A percentile compares a stretch with the other conserved stretches of the same genome.
These are phyloP conservation scores for Bombus balteatus DNA, from an alignment of 1,140 invertebrate genomes.

Conservation along the genomic window DNA sequence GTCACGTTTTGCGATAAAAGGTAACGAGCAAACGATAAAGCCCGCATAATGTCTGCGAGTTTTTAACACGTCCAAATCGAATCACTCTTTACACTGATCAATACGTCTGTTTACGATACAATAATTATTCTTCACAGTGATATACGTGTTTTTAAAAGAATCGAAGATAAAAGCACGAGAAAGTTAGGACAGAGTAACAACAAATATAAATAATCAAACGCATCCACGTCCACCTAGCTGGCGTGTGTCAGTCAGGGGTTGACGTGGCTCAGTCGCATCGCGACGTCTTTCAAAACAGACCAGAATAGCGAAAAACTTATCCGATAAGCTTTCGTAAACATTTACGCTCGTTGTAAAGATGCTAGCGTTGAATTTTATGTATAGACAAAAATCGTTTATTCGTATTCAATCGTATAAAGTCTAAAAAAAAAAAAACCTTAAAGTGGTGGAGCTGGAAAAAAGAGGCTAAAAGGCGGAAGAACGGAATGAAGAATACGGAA, in stretches of 20 bases:
- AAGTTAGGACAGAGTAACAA: no score
- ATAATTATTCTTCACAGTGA: not conserved
- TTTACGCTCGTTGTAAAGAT: no score
- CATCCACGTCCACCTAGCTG: not conserved
- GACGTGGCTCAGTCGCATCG: not conserved
- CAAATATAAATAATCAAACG: not conserved
- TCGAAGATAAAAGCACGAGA: not conserved
- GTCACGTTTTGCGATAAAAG: not conserved
- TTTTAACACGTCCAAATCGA: constrained; percentile 6
- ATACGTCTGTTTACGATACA: not conserved
- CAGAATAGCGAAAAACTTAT: not conserved
- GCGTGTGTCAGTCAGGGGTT: not conserved
- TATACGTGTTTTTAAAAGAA: not conserved
- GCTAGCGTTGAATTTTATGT: accelerated
- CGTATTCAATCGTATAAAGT: no score
- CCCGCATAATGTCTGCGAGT: not conserved
- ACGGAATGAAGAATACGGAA: accelerated
- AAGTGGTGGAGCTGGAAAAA: not conserved
- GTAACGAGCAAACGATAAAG: not conserved
- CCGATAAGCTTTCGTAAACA: no score
- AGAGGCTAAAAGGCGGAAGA: no score
- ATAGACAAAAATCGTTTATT: no score
- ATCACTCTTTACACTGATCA: constrained; percentile 1
- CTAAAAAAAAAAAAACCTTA: accelerated
- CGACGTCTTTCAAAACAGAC: no score